Conservation (phyloP, 2,113 vertebrate species). For the Terrapene triunguis region DNA sequence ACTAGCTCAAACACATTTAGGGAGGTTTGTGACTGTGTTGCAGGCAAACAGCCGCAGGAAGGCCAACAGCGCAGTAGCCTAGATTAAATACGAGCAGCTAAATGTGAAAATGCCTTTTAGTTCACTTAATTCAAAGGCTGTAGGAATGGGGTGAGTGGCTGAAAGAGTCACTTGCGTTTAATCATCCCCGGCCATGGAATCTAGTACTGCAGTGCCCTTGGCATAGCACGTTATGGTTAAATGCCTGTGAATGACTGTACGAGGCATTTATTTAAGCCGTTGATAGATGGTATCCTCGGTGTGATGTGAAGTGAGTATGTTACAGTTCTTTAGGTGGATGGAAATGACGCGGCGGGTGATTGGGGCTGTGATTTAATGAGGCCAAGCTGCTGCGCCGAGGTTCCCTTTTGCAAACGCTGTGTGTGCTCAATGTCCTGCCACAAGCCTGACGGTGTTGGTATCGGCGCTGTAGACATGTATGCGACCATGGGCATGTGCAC, state of each 20-base stretch:
- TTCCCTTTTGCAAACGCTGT: too few species aligned
- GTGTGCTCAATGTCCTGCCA: accelerated
- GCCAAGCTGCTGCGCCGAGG: too few species aligned
- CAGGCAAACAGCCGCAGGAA: not conserved
- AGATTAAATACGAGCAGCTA: not conserved
- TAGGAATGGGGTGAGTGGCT: not conserved
- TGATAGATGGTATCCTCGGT: too few species aligned
- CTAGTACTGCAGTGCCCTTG: not conserved
- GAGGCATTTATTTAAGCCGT: not conserved
- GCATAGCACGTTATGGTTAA: not conserved
- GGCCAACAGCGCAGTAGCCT: not conserved
- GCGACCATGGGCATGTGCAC: not conserved
- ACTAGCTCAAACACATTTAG: too few species aligned
- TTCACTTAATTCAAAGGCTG: not conserved
- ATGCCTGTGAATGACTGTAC: not conserved
- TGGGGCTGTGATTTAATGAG: too few species aligned
- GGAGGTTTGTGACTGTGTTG: not conserved
- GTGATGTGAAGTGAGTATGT: too few species aligned
- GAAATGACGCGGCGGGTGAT: not conserved
- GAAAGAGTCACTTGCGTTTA: accelerated
- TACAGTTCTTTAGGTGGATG: too few species aligned
- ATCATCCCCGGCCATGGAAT: not conserved
- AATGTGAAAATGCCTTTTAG: not conserved
- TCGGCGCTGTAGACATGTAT: not conserved
- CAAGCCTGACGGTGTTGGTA: too few species aligned